phyloP scores from a whole-genome alignment of 2,888 invertebrate species.

The Clunio marinus region DNA sequence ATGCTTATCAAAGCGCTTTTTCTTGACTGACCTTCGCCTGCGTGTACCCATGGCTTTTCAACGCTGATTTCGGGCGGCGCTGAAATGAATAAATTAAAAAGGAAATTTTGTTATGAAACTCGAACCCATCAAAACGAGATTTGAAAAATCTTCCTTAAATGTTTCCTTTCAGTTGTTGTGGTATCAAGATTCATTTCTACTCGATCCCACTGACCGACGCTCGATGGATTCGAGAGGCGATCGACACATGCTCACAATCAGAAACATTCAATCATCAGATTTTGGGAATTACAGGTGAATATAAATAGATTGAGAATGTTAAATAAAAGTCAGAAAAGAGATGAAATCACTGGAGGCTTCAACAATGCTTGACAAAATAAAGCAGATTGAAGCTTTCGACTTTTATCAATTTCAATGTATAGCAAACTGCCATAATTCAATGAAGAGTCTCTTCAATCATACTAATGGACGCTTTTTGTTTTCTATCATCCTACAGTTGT shows the following conservation, averaged over 20 bases:
- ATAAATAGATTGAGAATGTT: neutral
- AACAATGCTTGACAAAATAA: neutral
- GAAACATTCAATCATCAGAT: slow-evolving; percentile 59
- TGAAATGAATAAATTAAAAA: slow-evolving; percentile 45
- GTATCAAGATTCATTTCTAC: slow-evolving; percentile 61
- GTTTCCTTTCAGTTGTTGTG: slow-evolving; percentile 55
- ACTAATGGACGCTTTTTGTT: slow-evolving; percentile 19
- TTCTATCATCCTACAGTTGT: slow-evolving; percentile 50
- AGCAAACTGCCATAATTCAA: neutral
- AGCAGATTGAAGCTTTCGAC: slow-evolving; percentile 4
- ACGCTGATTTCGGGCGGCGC: slow-evolving; percentile 60
- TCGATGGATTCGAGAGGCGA: slow-evolving; percentile 59
- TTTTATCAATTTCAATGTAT: neutral
- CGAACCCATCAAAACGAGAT: too few relatives aligned
- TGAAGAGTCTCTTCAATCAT: slow-evolving; percentile 19
- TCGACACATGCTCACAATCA: slow-evolving; percentile 57
- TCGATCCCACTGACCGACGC: slow-evolving; percentile 60
- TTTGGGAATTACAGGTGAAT: slow-evolving; percentile 59
- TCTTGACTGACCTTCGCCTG: slow-evolving; percentile 53
- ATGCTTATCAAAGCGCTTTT: neutral
- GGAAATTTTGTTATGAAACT: too few relatives aligned
- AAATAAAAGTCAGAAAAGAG: neutral
- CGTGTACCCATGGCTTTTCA: slow-evolving; percentile 58
- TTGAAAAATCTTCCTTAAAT: neutral
- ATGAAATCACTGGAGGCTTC: neutral